phyloP scores from a whole-genome alignment of 2,113 vertebrate genomes.

The Odocoileus virginianus region DNA sequence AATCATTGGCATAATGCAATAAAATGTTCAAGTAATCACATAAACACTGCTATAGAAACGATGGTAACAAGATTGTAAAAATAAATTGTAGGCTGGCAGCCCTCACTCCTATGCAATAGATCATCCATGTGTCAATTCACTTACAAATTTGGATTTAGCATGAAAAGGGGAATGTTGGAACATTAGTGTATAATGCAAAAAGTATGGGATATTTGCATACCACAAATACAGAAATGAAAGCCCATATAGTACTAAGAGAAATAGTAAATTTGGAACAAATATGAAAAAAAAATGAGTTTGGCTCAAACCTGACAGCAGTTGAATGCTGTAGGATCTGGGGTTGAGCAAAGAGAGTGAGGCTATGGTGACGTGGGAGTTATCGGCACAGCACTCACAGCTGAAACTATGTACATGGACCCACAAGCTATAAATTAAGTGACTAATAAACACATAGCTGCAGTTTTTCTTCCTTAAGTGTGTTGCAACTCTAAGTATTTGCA shows the following conservation, averaged over 20 bases:
- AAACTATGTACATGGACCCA: neutral
- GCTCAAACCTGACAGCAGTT: neutral
- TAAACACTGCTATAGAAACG: constrained; percentile 25
- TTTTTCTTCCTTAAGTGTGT: neutral
- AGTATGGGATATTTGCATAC: neutral
- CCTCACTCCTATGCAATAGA: neutral
- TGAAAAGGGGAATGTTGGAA: neutral
- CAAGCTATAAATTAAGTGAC: neutral
- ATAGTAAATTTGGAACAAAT: neutral
- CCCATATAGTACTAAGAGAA: neutral
- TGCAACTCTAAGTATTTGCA: neutral
- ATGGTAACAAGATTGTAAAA: neutral
- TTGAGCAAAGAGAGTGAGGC: neutral
- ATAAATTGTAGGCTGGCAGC: neutral
- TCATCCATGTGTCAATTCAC: neutral
- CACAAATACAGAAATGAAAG: neutral
- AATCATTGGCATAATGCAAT: neutral
- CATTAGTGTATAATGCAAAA: neutral
- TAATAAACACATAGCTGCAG: neutral
- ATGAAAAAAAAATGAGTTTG: neutral
- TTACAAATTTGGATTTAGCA: neutral
- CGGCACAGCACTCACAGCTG: neutral
- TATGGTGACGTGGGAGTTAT: neutral
- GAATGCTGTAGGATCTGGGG: neutral
- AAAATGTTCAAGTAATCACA: neutral